Conservation (phyloP, 2,888 invertebrate species). For the Lottia scabra region DNA sequence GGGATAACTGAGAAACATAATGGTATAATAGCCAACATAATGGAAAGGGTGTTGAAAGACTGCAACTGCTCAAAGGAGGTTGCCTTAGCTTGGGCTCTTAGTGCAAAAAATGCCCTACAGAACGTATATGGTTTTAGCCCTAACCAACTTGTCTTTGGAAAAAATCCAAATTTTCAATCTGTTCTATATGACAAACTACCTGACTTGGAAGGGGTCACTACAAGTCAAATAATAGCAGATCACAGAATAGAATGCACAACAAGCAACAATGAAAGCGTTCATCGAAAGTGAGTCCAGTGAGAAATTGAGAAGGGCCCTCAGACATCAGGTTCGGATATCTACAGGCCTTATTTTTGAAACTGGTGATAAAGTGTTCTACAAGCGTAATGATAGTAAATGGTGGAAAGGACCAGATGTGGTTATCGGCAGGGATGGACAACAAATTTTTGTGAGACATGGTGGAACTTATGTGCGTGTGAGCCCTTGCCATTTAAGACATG, state of each 20-base stretch:
- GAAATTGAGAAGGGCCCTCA: conserved; percentile 30
- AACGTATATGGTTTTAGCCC: conserved; percentile 33
- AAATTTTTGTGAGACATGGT: conserved; percentile 40
- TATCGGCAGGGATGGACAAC: conserved; percentile 33
- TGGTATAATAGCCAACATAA: conserved; percentile 14
- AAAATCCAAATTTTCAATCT: conserved; percentile 14
- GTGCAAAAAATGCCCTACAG: conserved; percentile 18
- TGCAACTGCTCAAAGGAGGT: conserved; percentile 12
- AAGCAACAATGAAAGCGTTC: conserved; percentile 19
- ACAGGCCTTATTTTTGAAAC: neutral
- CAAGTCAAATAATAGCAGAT: neutral
- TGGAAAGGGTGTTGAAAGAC: too few species aligned
- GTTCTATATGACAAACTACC: conserved; percentile 11
- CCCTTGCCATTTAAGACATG: conserved; percentile 22
- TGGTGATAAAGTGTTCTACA: conserved; percentile 33
- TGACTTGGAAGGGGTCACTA: conserved; percentile 22
- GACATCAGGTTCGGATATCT: conserved; percentile 23
- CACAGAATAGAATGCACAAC: conserved; percentile 3
- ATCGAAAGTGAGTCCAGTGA: conserved; percentile 28
- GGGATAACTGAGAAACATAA: conserved; percentile 21
- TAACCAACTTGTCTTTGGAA: conserved; percentile 29
- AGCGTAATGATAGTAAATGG: conserved; percentile 27
- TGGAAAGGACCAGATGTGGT: conserved; percentile 34
- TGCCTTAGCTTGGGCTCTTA: conserved; percentile 19
- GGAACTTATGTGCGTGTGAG: conserved; percentile 30